These are phyloP conservation scores for Stigmatopora nigra DNA, from an alignment of 2,113 vertebrate genomes.

Conservation along the genomic window DNA sequence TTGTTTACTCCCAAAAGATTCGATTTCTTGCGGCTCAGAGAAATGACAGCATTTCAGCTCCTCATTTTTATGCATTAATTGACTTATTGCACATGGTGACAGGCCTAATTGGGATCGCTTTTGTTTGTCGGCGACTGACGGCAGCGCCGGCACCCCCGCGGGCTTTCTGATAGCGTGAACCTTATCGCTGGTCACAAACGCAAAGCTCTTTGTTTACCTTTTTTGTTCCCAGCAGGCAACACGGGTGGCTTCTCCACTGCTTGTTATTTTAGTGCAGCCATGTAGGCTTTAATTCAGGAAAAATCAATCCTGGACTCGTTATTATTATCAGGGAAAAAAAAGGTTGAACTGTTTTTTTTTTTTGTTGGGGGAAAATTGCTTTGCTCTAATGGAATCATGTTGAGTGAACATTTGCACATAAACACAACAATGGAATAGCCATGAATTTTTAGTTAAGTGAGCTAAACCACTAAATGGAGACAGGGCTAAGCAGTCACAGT, in stretches of 20 bases:
- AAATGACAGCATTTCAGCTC: background rate
- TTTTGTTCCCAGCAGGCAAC: slow-evolving; percentile 17
- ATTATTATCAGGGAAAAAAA: background rate
- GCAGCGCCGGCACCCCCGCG: slow-evolving; percentile 10
- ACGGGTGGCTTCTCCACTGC: background rate
- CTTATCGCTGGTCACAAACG: slow-evolving; percentile 14
- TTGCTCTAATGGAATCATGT: background rate
- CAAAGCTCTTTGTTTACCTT: background rate
- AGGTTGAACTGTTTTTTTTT: background rate
- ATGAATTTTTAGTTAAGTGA: background rate
- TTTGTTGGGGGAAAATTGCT: background rate
- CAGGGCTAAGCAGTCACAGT: too few species aligned
- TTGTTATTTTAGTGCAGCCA: background rate
- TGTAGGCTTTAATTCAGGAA: background rate
- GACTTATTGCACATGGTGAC: too few species aligned
- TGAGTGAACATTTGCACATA: background rate
- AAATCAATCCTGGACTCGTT: background rate
- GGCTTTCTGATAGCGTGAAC: slow-evolving; percentile 22
- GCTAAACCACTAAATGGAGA: background rate
- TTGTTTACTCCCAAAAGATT: background rate
- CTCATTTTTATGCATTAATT: too few species aligned
- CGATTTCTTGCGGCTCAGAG: background rate
- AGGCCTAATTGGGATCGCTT: background rate
- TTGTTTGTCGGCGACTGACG: slow-evolving; percentile 20
- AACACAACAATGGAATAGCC: background rate